Base-by-base conservation (phyloP, 2,888 invertebrate genomes). In the Poecilobothrus nobilitatus region DNA sequence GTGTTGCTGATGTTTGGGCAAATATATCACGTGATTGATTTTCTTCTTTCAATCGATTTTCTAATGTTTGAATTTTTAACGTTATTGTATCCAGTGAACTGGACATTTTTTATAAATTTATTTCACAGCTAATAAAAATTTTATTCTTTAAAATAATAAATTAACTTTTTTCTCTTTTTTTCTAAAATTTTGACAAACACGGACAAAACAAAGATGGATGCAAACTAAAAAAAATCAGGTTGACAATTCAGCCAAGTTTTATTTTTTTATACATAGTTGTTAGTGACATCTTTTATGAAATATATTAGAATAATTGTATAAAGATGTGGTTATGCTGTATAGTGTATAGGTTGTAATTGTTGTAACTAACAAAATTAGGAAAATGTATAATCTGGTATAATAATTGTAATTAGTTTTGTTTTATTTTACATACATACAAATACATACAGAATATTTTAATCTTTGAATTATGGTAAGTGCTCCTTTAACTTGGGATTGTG, bases 61-160 rank as follows among this genome's bases (percentile, higher is more conserved):
- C 89, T 82, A 95, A 86, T 79, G 89, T 90, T 83, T 91, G 87
- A 79, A 95, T 86, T 86, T 90, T 92, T 78, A 75, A 78, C 70
- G 77, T 78, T 74, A 80, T 80, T 71, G 89, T 90, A 82, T 90
- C 90, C 80, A 90, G 85, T 78, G 87, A 85, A 81, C 87, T 86
- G 83, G 89, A 89, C 89, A 89, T 89, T 77, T 77, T 79, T 73
- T 69, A 22, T n/a, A 33, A 65, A 20, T 67, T 65, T 20, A 34
- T 66, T 37, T 15, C 22, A 62, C 69, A 67, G 69, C 71, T 67
- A 69, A 71, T 67, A 69, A 69, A 71, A 68, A 68, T 53, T 53
- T 53, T 53, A 53, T 15, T 53, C 53, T 53, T 53, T 53, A 53
- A 53, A 53, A 53, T 53, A 53, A 53, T 53, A 53, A 53, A 53